These are phyloP conservation scores for Arvicola amphibius DNA, from an alignment of 2,797 vertebrate species.

Conservation along the genomic window DNA sequence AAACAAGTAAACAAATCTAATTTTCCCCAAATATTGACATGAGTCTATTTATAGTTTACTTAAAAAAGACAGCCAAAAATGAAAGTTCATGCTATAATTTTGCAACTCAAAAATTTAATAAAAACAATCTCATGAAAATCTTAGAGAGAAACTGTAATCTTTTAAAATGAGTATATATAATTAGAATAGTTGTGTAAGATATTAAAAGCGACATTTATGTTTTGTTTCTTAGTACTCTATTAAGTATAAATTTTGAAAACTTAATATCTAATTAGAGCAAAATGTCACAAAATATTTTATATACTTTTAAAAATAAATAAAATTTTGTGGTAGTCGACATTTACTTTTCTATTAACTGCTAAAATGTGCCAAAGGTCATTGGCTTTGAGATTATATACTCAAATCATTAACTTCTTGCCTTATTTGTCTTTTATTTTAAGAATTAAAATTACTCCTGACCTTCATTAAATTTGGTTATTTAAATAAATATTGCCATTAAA, in stretches of 20 bases:
- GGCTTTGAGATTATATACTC: slow-evolving; percentile 66
- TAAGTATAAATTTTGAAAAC: slow-evolving; percentile 30
- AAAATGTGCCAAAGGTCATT: slow-evolving; percentile 67
- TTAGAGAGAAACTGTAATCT: neutral
- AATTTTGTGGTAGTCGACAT: neutral
- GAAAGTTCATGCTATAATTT: neutral
- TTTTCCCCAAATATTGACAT: neutral
- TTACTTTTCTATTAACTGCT: neutral
- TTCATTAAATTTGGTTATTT: slow-evolving; percentile 78
- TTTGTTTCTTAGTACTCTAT: slow-evolving; percentile 19
- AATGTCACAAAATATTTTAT: neutral
- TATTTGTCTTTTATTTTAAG: slow-evolving; percentile 75
- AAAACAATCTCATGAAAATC: neutral
- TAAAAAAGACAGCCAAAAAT: neutral
- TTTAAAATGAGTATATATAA: neutral
- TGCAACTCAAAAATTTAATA: neutral
- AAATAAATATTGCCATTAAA: slow-evolving; percentile 81
- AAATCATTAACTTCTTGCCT: slow-evolving; percentile 64
- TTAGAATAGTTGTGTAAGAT: neutral
- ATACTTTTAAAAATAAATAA: slow-evolving; percentile 1
- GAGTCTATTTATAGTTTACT: neutral
- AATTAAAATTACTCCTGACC: slow-evolving; percentile 74
- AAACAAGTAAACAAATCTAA: neutral
- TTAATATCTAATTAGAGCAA: neutral
- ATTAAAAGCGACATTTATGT: neutral